Conservation (phyloP, 2,888 invertebrate genomes). For the Sylvicola fuscatus region DNA sequence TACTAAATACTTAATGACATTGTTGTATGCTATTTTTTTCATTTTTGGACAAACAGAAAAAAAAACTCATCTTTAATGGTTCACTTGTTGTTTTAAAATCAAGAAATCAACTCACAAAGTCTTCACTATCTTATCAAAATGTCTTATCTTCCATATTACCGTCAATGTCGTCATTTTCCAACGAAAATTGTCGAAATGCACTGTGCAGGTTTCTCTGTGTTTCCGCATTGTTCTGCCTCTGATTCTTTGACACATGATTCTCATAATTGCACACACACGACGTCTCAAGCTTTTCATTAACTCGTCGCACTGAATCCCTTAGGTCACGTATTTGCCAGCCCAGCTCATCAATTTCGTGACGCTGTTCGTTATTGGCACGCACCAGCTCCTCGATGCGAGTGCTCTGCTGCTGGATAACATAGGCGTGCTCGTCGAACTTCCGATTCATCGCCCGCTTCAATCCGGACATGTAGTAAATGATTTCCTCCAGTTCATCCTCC, state of each 20-base stretch:
- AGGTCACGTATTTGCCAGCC: conserved; percentile 6
- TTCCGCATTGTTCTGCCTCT: background rate
- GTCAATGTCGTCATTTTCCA: too few relatives aligned
- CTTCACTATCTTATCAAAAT: too few relatives aligned
- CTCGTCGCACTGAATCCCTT: conserved; percentile 4
- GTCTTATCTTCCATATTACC: too few relatives aligned
- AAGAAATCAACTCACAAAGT: too few relatives aligned
- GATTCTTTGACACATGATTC: conserved; percentile 1
- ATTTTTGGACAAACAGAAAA: too few relatives aligned
- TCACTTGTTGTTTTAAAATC: too few relatives aligned
- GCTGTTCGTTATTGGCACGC: conserved; percentile 3
- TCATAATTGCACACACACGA: conserved; percentile 4
- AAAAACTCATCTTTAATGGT: too few relatives aligned
- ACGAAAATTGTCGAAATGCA: background rate
- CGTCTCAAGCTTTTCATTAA: conserved; percentile 1
- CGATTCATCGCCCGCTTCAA: conserved; percentile 3
- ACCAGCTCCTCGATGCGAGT: conserved; percentile 4
- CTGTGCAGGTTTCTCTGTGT: background rate
- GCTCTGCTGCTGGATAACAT: conserved; percentile 4
- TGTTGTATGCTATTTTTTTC: too few relatives aligned
- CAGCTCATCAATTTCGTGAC: conserved; percentile 5
- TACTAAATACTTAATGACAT: too few relatives aligned
- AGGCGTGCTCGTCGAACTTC: conserved; percentile 4
- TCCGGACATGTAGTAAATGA: conserved; percentile 3
- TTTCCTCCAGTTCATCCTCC: conserved; percentile 4